phyloP scores from a whole-genome alignment of 2,888 invertebrate genomes.

The Gibbula magus region DNA sequence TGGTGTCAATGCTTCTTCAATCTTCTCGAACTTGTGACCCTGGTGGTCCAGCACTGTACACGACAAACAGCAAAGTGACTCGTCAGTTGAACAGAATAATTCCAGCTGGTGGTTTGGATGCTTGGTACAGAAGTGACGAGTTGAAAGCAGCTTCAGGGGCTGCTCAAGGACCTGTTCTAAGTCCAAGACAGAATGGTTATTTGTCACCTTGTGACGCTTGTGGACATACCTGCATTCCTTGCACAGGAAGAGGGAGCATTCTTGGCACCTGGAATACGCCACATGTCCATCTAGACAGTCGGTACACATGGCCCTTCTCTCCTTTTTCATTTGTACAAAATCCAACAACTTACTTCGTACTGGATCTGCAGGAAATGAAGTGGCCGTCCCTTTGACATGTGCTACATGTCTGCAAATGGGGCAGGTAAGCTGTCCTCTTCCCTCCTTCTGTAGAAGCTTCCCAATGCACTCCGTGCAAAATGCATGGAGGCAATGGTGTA shows the following conservation, averaged over 20 bases:
- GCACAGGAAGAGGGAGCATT: not conserved
- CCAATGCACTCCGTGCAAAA: not conserved
- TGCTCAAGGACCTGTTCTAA: not conserved
- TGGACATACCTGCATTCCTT: not conserved
- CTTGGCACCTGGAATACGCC: not conserved
- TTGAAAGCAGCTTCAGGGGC: not conserved
- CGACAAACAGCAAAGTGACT: not conserved
- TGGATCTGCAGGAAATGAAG: not conserved
- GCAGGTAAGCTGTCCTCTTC: not conserved
- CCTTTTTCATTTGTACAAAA: not conserved
- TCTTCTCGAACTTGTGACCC: not conserved
- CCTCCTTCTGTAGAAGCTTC: not conserved
- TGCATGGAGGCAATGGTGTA: not conserved
- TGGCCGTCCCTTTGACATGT: not conserved
- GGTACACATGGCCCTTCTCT: not conserved
- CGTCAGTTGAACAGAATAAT: not conserved
- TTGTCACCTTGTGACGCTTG: not conserved
- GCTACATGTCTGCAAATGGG: not conserved
- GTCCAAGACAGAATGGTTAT: not conserved
- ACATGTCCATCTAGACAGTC: not conserved
- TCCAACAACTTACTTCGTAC: not conserved
- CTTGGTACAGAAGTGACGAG: not conserved
- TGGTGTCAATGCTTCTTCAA: not conserved
- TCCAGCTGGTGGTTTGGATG: not conserved
- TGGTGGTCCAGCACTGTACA: not conserved